Base-by-base conservation (phyloP, 2,113 vertebrate genomes). In the Crotalus viridis region DNA sequence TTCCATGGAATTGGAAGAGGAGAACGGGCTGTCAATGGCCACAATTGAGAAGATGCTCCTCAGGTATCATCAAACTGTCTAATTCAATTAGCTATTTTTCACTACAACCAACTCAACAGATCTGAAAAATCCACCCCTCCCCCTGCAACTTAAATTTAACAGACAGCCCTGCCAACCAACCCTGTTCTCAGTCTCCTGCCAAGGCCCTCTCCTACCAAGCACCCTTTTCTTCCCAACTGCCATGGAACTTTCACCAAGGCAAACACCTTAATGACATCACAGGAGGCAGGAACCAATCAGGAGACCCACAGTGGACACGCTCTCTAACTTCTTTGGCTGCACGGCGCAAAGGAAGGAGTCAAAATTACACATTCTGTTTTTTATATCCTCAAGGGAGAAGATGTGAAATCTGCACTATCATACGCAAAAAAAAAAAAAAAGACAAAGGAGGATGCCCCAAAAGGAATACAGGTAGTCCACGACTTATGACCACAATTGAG, bases 231-330 rank as follows among this genome's bases (percentile, higher is more conserved):
- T 13, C 21, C 22, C 64, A 92, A 92, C 92, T 85, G 88, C 88
- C 92, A 85, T 3, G 51, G 91, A 92, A 92, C 2, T 1, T 21
- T 22, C 24, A 21, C 55, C 74, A 9, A 56, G 17, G 46, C 2
- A 9, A 43, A 28, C 15, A 4, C 21, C 21, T 22, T 69, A 21
- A n/a, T n/a, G 51, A 88, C 51, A 56, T 48, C 69, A 48, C 28
- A 51, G 51, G 26, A 17, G 21, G 19, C 26, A 1, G 3, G 17
- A 33, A 21, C 92, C 92, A 92, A 92, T 92, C 92, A 51, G 52
- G 28, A n/a, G 61, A 26, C 46, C 21, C 21, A 1, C 0, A 17
- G 33, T 4, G 0, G 1, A 0, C 3, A 10, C 7, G 0, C 3
- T 9, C 39, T 12, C 5, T 1, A 74, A 21, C 33, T 28, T 22